Evolutionary conservation across 2,797 vertebrate species (phyloP), one percentile per base, ranked within the genome.

Genomic region (Tauraco hartlaubi): DNA sequence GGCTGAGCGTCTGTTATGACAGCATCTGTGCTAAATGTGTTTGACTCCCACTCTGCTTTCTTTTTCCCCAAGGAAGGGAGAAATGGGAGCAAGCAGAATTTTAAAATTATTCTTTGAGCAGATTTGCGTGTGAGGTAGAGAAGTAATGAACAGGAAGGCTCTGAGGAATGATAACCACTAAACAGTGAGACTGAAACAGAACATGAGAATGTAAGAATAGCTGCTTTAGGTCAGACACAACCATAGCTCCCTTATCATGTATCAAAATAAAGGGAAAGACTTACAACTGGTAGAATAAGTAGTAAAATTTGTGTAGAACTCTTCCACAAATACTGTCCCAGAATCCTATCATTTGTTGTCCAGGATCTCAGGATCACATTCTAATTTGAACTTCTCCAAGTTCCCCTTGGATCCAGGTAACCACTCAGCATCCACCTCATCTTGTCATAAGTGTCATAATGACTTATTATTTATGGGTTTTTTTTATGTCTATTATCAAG

Each of bases 11-110:
- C 71, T 85, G 17, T 69, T 92, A 87, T 41, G 61, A 69, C 63
- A 77, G 35, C 44, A 49, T 82, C 74, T 85, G 48, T 48, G 68
- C 14, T 82, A 79, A 71, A 48, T 55, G 22, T 87, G 22, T 69
- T 91, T 62, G 44, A n/a, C 64, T 94, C 48, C n/a, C 67, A 58
- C 26, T 85, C 71, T 79, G 43, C 25, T 85, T 87, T 91, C 28
- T 55, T 76, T 91, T 64, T 90, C 64, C 82, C n/a, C 7, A 74
- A 85, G 72, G 62, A 92, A 85, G 37, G 56, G 43, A 83, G 44
- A 83, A 76, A 82, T 25, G 13, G 26, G 35, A 92, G 17, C 61
- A 94, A 92, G 37, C 14, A 83, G 67, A 90, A 80, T 49, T 49
- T 79, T 11, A 39, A 85, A 76, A 22, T 63, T 80, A 35, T 46